Base-by-base conservation (phyloP, 2,113 vertebrate species). In the Crocuta crocuta region DNA sequence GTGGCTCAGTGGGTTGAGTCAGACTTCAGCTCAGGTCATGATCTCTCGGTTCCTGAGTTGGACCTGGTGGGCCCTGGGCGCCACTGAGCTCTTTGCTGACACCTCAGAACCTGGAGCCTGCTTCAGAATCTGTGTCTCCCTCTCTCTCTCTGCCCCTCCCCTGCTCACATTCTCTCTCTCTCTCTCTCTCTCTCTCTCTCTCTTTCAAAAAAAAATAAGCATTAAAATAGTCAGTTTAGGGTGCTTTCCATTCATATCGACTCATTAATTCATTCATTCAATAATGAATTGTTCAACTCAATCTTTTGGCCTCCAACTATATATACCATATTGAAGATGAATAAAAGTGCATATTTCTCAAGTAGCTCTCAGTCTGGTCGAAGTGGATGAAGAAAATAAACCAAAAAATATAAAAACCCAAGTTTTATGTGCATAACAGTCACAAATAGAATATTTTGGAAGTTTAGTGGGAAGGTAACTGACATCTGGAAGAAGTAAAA, bases 401-500 rank as follows among this genome's bases (percentile, higher is more conserved):
- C 50, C 79, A 73, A 66, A 93, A 65, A 26, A 19, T 21, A 43
- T 65, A 58, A 80, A 80, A 94, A 84, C 63, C 17, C 26, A 45
- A 68, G 48, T 17, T 70, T 45, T 48, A 35, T 35, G 24, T 35
- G 43, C 10, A 21, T 63, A 45, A 19, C 58, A 88, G 5, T 45
- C 58, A 39, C 45, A 63, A 71, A 61, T 28, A 76, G 31, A 17
- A 2, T 90, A 66, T 94, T 73, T 35, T 6, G 13, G 88, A 19
- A 80, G 66, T 10, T 91, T 83, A 76, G 24, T 68, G 78, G 45
- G 78, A 82, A 70, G 45, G 21, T 80, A 66, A 7, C 19, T 81
- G 58, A 50, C 76, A 66, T 70, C 68, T 95, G 55, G 80, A 91
- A 91, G 61, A 66, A 95, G 45, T 43, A 58, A 96, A 94, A n/a